Conservation (phyloP, 2,113 vertebrate species). For the Burhinus oedicnemus region DNA sequence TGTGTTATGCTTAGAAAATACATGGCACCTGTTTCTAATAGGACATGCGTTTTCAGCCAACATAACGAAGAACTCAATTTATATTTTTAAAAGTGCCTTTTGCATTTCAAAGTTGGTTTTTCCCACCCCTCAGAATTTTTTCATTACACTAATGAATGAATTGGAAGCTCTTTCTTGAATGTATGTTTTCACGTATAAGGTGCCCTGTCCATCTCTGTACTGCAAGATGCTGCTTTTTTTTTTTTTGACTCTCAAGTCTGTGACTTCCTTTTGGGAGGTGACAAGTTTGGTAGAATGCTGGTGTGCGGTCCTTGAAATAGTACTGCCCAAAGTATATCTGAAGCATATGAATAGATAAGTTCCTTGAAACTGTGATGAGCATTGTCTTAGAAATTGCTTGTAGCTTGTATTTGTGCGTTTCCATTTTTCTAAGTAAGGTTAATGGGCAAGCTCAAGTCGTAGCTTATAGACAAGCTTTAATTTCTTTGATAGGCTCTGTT, state of each 20-base stretch:
- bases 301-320: background rate
- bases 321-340: background rate
- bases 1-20: background rate
- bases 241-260: background rate
- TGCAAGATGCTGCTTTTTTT: background rate
- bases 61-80: fast-evolving
- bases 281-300: background rate
- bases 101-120: background rate
- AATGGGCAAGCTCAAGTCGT: background rate
- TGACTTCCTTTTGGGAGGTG: background rate
- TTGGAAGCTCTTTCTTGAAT: background rate
- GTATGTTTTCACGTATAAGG: fast-evolving
- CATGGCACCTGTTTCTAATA: background rate
- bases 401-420: background rate
- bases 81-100: fast-evolving
- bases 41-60: background rate
- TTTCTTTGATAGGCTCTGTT: background rate
- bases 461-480: background rate
- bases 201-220: background rate
- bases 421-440: background rate
- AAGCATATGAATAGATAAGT: background rate
- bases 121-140: background rate
- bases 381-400: background rate
- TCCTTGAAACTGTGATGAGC: background rate
- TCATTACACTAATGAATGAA: background rate